phyloP scores from a whole-genome alignment of 1,140 invertebrate genomes.

The Eciton burchellii region DNA sequence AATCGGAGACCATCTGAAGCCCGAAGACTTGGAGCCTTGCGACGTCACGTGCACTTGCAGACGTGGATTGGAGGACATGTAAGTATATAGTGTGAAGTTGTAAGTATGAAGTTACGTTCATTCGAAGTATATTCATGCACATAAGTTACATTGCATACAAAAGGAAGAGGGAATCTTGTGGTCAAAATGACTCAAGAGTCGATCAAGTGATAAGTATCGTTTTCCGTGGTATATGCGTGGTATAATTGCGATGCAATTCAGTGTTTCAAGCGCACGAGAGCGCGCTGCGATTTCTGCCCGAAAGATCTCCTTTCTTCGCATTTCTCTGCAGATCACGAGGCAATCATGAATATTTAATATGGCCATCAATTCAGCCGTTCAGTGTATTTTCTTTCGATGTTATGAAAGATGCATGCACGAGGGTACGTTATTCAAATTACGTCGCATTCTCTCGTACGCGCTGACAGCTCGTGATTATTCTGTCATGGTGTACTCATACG shows the following conservation, averaged over 20 bases:
- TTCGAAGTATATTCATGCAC: background rate
- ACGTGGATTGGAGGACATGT: too few relatives aligned
- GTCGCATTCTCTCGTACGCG: conserved; percentile 28
- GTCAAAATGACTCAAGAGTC: too few relatives aligned
- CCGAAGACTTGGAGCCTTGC: conserved; percentile 65
- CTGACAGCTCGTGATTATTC: conserved; percentile 52
- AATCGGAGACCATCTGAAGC: conserved; percentile 50
- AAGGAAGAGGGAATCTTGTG: too few relatives aligned
- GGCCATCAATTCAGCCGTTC: conserved; percentile 24
- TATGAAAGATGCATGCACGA: conserved; percentile 55
- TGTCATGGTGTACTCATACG: conserved; percentile 26
- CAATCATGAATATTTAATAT: conserved; percentile 53
- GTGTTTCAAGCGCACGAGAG: too few relatives aligned
- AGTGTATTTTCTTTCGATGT: conserved; percentile 43
- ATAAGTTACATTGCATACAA: too few relatives aligned
- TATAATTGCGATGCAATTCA: background rate
- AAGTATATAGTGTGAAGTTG: background rate
- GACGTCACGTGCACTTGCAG: conserved; percentile 60
- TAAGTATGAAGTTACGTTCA: conserved; percentile 52
- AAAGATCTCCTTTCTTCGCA: too few relatives aligned
- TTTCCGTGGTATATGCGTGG: background rate
- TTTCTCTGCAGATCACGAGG: too few relatives aligned
- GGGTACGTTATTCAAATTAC: conserved; percentile 48
- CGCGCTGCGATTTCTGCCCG: too few relatives aligned
- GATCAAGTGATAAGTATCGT: too few relatives aligned